Evolutionary conservation across 2,797 vertebrate genomes (phyloP).

Genomic region (Falco rusticolus): DNA sequence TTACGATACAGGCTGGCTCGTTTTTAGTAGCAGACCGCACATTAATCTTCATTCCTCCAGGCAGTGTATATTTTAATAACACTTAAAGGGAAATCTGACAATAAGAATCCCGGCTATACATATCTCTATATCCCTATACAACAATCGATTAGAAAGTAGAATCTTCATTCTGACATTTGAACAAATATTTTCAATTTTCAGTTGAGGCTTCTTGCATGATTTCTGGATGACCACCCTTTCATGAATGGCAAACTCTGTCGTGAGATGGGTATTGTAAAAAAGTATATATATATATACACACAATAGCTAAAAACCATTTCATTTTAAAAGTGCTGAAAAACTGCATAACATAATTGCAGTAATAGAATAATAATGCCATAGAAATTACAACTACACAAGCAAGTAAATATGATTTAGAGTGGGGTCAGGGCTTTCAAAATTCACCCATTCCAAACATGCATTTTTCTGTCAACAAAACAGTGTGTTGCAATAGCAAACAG

Average conservation of each 20-base stretch:
- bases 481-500: background rate
- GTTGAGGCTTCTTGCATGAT: background rate
- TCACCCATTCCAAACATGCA: background rate
- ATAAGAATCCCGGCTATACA: background rate
- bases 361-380: background rate
- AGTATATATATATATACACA: background rate
- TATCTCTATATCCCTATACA: background rate
- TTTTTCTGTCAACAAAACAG: background rate
- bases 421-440: background rate
- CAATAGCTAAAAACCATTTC: background rate
- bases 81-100: background rate
- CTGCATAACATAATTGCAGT: background rate
- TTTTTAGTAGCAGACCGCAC: background rate
- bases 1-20: background rate
- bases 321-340: background rate
- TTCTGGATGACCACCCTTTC: background rate
- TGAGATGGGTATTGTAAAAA: background rate
- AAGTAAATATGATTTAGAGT: background rate
- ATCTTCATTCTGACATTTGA: background rate
- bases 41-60: conserved; percentile 24
- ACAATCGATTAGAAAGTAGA: background rate
- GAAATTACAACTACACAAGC: background rate
- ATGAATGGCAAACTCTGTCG: background rate
- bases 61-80: background rate
- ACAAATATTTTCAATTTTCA: background rate